Conservation (phyloP, 2,113 vertebrate species). For the rabbit (Oryctolagus cuniculus) region DNA sequence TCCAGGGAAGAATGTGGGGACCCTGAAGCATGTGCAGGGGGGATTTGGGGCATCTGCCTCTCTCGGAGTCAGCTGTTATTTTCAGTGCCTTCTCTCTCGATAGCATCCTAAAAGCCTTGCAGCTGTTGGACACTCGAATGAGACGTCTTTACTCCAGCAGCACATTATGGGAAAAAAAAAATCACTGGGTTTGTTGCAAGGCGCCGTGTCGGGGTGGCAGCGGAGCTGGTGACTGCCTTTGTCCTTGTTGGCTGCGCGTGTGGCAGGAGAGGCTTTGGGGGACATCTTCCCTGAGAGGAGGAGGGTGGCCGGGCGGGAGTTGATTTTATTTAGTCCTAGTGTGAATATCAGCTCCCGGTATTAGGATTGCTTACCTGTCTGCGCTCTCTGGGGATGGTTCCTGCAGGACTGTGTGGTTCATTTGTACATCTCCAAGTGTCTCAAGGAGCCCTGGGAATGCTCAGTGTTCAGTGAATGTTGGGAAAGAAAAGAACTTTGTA, state of each 20-base stretch:
- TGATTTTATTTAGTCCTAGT: not conserved
- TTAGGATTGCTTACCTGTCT: not conserved
- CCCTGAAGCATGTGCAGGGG: slow-evolving; percentile 17
- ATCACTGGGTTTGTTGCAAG: slow-evolving; percentile 52
- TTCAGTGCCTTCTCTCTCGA: slow-evolving; percentile 50
- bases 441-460: not conserved
- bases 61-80: slow-evolving; percentile 52
- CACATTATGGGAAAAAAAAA: not conserved
- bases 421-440: not conserved
- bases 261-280: not conserved
- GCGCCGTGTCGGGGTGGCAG: not conserved
- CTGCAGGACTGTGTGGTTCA: not conserved
- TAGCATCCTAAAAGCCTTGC: slow-evolving; percentile 54
- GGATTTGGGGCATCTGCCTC: slow-evolving; percentile 26
- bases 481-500: slow-evolving; percentile 14
- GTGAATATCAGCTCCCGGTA: not conserved
- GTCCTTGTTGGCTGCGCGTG: not conserved
- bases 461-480: not conserved
- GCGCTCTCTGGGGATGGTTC: not conserved
- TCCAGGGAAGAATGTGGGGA: slow-evolving; percentile 33
- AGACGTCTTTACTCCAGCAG: not conserved
- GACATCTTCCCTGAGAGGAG: not conserved
- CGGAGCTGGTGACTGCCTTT: not conserved
- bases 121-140: slow-evolving; percentile 62
- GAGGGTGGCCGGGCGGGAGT: not conserved